A percentile compares a stretch with the other conserved stretches of the same genome.
These are phyloP conservation scores for Siniperca obscura DNA, from an alignment of 2,797 vertebrate species.

Conservation along the genomic window DNA sequence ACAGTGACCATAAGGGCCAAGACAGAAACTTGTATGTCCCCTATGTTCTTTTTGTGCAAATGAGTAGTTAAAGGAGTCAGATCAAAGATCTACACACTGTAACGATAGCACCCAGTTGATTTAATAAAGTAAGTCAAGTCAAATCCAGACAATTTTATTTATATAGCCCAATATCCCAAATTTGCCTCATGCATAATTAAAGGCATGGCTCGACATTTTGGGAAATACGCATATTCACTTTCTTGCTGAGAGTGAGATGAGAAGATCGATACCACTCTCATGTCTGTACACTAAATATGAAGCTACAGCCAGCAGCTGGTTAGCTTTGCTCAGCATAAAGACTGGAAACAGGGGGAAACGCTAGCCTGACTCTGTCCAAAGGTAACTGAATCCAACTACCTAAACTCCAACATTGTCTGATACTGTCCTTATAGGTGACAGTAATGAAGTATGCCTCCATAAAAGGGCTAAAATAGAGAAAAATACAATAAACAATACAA, in stretches of 20 bases:
- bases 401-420: not conserved
- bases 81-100: not conserved
- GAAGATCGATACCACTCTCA: not conserved
- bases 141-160: no score
- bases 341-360: no score
- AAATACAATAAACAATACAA: not conserved
- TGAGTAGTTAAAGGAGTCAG: not conserved
- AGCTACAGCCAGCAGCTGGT: not conserved
- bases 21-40: conserved; percentile 69
- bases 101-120: not conserved
- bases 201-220: not conserved
- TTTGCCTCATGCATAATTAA: not conserved
- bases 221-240: no score
- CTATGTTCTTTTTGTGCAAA: not conserved
- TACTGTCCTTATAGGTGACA: not conserved
- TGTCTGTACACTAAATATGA: not conserved
- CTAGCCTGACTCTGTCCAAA: not conserved
- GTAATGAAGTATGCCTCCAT: not conserved
- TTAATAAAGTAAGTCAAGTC: not conserved
- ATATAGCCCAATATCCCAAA: no score
- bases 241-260: not conserved
- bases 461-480: not conserved
- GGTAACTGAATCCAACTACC: no score
- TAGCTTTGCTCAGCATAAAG: no score
- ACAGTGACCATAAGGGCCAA: conserved; percentile 69